These are phyloP conservation scores for Gobio occitaniae DNA, from an alignment of 2,797 vertebrate genomes.

Conservation along the genomic window DNA sequence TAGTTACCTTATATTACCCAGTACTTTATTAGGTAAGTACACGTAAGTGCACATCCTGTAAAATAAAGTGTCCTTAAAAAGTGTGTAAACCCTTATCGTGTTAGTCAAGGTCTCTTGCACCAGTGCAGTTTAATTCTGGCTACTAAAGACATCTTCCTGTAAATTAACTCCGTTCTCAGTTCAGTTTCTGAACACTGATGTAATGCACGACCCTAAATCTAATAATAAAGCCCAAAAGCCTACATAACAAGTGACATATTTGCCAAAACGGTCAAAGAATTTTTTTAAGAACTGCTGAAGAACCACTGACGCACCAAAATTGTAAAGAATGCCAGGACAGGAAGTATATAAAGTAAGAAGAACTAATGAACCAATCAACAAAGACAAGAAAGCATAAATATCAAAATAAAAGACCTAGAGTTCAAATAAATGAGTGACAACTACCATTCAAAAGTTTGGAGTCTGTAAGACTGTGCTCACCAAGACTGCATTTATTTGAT, in stretches of 20 bases:
- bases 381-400: neutral
- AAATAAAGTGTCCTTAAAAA: too few relatives aligned
- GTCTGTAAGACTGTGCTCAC: neutral
- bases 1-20: too few relatives aligned
- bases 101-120: slow-evolving; percentile 14
- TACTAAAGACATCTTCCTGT: neutral
- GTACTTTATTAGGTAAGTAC: too few relatives aligned
- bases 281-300: too few relatives aligned
- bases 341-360: neutral
- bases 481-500: neutral
- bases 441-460: neutral
- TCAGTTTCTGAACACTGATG: neutral
- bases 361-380: neutral
- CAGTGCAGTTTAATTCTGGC: neutral
- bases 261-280: neutral
- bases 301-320: too few relatives aligned
- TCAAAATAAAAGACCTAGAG: neutral
- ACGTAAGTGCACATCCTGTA: too few relatives aligned
- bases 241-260: neutral
- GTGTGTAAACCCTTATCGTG: neutral
- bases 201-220: too few relatives aligned
- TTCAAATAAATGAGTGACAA: neutral
- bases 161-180: slow-evolving; percentile 3
- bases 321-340: neutral
- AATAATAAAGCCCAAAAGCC: neutral